Base-by-base conservation (phyloP, 2,888 invertebrate genomes). In the Tachystola acroxantha region DNA sequence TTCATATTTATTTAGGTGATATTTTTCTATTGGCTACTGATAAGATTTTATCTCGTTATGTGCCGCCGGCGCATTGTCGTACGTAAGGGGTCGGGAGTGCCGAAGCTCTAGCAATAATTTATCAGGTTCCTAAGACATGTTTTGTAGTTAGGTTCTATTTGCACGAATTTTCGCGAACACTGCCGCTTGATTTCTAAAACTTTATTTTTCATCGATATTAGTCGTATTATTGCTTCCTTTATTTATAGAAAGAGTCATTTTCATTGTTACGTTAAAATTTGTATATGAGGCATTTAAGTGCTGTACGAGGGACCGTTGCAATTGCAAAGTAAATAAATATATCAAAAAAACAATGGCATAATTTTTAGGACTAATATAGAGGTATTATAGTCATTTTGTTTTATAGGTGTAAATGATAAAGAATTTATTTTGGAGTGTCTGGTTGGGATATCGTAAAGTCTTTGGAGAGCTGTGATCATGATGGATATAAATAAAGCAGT, bases 21-120 rank as follows among this genome's bases (percentile, higher is more conserved):
- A 85, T 85, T 86, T 86, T 86, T 86, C 81, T 86, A 85, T 85
- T 80, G 85, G 85, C 85, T 84, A 82, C 84, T 79, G 75, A 78
- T 81, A 79, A 81, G 81, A 77, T 79, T 76, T 78, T 73, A 78
- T 76, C 75, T 78, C 78, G 79, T 78, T 77, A 76, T 71, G 77
- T 64, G 66, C 64, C 70, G 64, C 67, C 64, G 63, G 67, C 64
- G 56, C 68, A 61, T 65, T 68, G 71, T 75, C 68, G 70, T 65
- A 63, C 55, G 65, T 61, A 62, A 62, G 63, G 59, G 57, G 63
- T 50, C 57, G 63, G 51, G 64, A 57, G 58, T 70, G 68, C 75
- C 76, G 73, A 73, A 71, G 75, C 80, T 78, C 79, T 85, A 85
- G 85, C 85, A 81, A 85, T 85, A 86, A 84, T 86, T 84, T 82